phyloP scores from a whole-genome alignment of 2,888 invertebrate species.

The Lithophane ornitopus region DNA sequence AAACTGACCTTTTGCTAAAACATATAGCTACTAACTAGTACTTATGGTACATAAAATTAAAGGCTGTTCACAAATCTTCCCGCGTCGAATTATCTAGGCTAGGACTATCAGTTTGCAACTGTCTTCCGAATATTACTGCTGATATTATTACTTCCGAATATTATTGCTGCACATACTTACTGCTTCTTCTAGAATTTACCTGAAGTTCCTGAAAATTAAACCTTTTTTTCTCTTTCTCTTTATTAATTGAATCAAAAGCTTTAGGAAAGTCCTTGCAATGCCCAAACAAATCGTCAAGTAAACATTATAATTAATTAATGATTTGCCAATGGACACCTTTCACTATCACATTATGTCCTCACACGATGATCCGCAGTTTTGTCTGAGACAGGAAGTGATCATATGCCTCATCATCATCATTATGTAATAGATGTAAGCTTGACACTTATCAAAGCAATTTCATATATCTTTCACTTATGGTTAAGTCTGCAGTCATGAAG shows the following conservation, averaged over 20 bases:
- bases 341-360: constrained; percentile 37
- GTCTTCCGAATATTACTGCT: not conserved
- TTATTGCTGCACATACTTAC: not conserved
- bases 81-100: too few species aligned
- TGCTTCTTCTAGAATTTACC: not conserved
- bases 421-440: constrained; percentile 38
- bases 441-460: constrained; percentile 24
- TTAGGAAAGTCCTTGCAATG: not conserved
- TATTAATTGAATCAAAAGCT: not conserved
- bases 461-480: constrained; percentile 35
- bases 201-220: not conserved
- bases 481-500: not conserved
- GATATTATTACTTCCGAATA: not conserved
- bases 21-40: not conserved
- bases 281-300: not conserved
- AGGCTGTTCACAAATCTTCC: not conserved
- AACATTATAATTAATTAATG: constrained; percentile 11
- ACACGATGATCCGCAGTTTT: constrained; percentile 52
- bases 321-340: constrained; percentile 41
- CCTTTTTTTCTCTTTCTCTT: not conserved
- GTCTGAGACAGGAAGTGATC: constrained; percentile 38
- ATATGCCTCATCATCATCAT: constrained; percentile 37
- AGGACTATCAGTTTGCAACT: not conserved
- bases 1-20: constrained; percentile 20
- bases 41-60: not conserved